Base-by-base conservation (phyloP, 2,888 invertebrate species). In the Lamellibrachia columna region DNA sequence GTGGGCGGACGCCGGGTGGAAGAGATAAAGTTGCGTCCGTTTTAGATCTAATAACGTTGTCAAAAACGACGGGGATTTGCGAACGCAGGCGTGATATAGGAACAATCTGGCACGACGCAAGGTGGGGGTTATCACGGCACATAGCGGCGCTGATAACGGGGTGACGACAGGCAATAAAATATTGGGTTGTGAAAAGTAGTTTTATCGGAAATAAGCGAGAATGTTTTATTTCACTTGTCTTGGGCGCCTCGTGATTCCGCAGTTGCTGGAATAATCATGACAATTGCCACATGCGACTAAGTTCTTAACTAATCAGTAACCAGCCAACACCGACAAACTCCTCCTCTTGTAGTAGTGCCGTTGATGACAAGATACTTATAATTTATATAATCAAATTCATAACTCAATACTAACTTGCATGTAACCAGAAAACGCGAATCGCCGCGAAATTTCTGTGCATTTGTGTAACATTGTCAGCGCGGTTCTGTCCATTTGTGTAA, bases 11-110 rank as follows among this genome's bases (percentile, higher is more conserved):
- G 75, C 75, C 75, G 75, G 75, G 75, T 22, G 75, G 6, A n/a
- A 75, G 75, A 75, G 75, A 75, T 75, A 75, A 75, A 75, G 75
- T 75, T n/a, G 15, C n/a, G 75, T 75, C 75, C 75, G 75, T 75
- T 75, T 75, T 75, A 22, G 75, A 75, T 15, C 15, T 75, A 75
- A 75, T 75, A 75, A 75, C 75, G 75, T 75, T 75, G 75, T 75
- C 75, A 15, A n/a, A 75, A 75, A 75, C 75, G 75, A 75, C 75
- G 75, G 75, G 58, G 75, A 75, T 75, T 75, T n/a, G 40, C 75
- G 75, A 75, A 75, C 75, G 75, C 22, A 6, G 22, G 11, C 22
- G 6, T 75, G 75, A 22, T 22, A 22, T 11, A 75, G 75, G 75
- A 22, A 22, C 15, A n/a, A 15, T 75, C 22, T 22, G 75, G 75